A percentile compares a stretch with the other conserved stretches of the same genome.
Conservation (phyloP, 2,888 invertebrate genomes). For the Pristionchus maxplancki region DNA sequence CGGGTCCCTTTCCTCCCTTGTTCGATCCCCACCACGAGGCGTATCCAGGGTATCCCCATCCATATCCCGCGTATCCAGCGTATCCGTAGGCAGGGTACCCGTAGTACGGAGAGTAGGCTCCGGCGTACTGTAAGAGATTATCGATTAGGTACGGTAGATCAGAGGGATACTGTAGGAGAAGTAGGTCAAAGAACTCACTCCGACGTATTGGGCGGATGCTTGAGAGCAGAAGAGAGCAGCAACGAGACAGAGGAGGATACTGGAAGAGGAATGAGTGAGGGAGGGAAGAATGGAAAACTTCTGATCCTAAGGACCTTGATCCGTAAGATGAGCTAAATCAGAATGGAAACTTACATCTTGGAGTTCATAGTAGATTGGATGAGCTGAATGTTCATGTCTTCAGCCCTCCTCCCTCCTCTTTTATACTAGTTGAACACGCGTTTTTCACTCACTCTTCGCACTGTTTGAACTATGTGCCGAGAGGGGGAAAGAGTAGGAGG, state of each 20-base stretch:
- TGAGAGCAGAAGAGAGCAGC: conserved; percentile 38
- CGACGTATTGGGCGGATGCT: conserved; percentile 31
- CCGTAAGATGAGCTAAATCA: not conserved
- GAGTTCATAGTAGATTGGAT: conserved; percentile 35
- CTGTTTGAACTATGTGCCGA: not conserved
- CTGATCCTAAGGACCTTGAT: not conserved
- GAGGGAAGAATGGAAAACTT: not conserved
- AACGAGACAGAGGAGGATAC: conserved; percentile 43
- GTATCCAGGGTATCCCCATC: conserved; percentile 44
- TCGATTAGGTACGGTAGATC: not conserved
- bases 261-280: not conserved
- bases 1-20: conserved; percentile 40
- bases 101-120: conserved; percentile 33
- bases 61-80: conserved; percentile 18
- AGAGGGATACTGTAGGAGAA: not conserved
- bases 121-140: conserved; percentile 25
- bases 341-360: conserved; percentile 38
- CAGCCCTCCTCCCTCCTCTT: not conserved
- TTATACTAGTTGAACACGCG: not conserved
- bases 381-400: conserved; percentile 36
- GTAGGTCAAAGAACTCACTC: not conserved
- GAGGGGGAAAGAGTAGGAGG: not conserved
- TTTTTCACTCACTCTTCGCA: conserved; percentile 9
- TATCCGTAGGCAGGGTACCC: conserved; percentile 33
- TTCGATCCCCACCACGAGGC: conserved; percentile 40